Evolutionary conservation across 30 jellyfish, hydroid and myxozoan genomes (phyloP).

Genomic region (Morbakka virulenta): DNA sequence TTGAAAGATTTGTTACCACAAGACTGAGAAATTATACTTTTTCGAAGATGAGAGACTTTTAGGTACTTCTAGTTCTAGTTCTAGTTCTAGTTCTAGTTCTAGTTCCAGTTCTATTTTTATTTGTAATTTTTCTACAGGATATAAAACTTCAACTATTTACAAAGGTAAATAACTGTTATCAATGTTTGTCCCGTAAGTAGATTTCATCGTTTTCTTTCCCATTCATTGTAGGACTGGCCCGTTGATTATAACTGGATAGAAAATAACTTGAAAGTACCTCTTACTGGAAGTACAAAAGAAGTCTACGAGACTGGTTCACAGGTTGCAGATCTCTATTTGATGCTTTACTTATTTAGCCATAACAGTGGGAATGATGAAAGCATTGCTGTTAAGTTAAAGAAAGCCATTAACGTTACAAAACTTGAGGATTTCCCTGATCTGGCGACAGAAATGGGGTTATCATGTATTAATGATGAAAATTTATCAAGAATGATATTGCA

Average conservation of each 20-base stretch:
- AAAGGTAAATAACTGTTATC: too few species aligned
- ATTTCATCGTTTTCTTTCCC: too few species aligned
- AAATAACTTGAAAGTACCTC: slow-evolving; percentile 28
- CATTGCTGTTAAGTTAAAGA: background rate
- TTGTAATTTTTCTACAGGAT: background rate
- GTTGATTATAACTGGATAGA: slow-evolving; percentile 63
- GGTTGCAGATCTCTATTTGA: slow-evolving; percentile 73
- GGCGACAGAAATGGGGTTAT: slow-evolving; percentile 82
- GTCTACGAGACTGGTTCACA: slow-evolving; percentile 96
- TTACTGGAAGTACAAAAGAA: slow-evolving; percentile 88
- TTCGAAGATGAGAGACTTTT: too few species aligned
- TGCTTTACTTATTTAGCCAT: slow-evolving; percentile 20
- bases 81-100: too few species aligned
- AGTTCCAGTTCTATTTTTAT: too few species aligned
- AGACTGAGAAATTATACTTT: too few species aligned
- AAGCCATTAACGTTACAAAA: slow-evolving; percentile 16
- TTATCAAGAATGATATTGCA: slow-evolving; percentile 30
- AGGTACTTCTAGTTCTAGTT: too few species aligned
- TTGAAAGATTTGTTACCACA: too few species aligned
- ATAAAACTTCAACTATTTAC: too few species aligned
- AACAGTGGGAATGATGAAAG: background rate
- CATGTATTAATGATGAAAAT: slow-evolving; percentile 19
- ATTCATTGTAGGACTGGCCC: slow-evolving; percentile 85
- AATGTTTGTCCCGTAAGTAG: too few species aligned
- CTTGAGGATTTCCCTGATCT: slow-evolving; percentile 75